Evolutionary conservation across 2,888 invertebrate species (phyloP), one percentile per base, ranked within the genome.

Genomic region (Dasysyrphus albostriatus): DNA sequence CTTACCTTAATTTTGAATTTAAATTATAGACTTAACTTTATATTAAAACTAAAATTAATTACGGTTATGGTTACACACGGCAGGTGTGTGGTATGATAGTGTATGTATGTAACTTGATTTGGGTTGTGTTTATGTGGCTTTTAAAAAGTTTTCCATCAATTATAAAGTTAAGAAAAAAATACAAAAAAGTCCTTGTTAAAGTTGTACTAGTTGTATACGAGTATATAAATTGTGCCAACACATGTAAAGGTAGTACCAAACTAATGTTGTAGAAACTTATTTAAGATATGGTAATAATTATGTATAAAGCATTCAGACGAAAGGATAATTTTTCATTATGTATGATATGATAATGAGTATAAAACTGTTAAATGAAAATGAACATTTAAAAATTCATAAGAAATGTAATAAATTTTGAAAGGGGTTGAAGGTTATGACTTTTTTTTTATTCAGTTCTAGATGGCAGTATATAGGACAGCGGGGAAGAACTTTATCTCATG

Each of bases 381-480:
- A 44, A 44, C 10, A 47, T 44, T 65, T 44, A 65, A 29, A 65
- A 47, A 65, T 32, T 65, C 63, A 47, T 65, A 47, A 65, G 63
- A 47, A 65, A 47, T 3, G n/a, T 29, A 47, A 65, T 65, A 47
- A 47, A 47, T 63, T 42, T 63, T 63, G 44, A 42, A 29, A 29
- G 24, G 19, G n/a, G 42, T 7, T 10, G 39, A 42, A 19, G 8
- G 29, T 32, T 54, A 29, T 24, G 3, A 5, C 19, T 12, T 54
- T 54, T 24, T 54, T 54, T 7, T 24, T 2, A 0, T 24, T 24
- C 24, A 24, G 24, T 24, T 24, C 24, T 24, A 24, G 24, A 24
- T 24, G 3, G n/a, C n/a, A 24, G 24, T 1, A 24, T 24, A 8
- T 7, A 8, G 5, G 2, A 9, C 16, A 37, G 54, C 5, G 37